phyloP scores from a whole-genome alignment of 2,888 invertebrate species.

The Strigamia transsilvanica region DNA sequence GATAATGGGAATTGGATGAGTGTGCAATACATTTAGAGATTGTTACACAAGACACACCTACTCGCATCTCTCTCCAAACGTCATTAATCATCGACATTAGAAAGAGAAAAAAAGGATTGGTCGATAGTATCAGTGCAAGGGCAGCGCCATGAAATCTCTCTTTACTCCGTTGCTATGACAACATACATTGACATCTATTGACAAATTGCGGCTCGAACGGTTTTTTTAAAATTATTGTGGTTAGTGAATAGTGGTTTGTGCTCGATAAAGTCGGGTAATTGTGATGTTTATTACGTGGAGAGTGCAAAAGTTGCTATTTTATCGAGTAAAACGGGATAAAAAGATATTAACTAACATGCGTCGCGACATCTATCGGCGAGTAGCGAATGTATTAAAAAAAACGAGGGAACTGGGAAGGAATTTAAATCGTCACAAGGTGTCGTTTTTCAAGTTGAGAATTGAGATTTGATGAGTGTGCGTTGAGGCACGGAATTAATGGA shows the following conservation, averaged over 20 bases:
- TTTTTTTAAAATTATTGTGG: background rate
- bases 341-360: background rate
- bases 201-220: slow-evolving; percentile 10
- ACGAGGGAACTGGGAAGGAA: background rate
- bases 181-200: slow-evolving; percentile 32
- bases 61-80: slow-evolving; percentile 33
- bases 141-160: background rate
- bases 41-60: slow-evolving; percentile 42
- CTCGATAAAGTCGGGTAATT: background rate
- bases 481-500: background rate
- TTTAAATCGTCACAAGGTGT: background rate
- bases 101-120: slow-evolving; percentile 9
- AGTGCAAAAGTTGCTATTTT: background rate
- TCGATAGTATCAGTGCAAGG: slow-evolving; percentile 11
- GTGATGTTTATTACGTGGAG: background rate
- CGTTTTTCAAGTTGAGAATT: background rate
- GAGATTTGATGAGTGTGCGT: background rate
- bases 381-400: background rate
- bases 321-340: background rate
- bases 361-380: slow-evolving; percentile 2
- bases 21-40: slow-evolving; percentile 43
- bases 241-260: background rate
- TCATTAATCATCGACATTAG: slow-evolving; percentile 28
- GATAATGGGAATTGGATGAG: slow-evolving; percentile 39
- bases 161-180: background rate